phyloP scores from a whole-genome alignment of 2,797 vertebrate species.

The Hylomyscus alleni region DNA sequence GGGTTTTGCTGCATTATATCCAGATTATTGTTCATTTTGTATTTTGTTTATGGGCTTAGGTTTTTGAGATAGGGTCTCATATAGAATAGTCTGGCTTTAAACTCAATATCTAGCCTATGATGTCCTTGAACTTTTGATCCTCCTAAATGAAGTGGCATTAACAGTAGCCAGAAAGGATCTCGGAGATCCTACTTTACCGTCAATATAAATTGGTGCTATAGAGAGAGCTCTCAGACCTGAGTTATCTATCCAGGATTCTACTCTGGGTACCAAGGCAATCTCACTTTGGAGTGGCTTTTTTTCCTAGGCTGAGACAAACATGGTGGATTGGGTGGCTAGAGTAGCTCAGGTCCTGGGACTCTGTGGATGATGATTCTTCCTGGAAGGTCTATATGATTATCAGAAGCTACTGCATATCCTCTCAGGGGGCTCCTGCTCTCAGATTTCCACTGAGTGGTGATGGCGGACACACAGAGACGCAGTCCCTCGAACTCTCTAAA shows the following conservation, averaged over 20 bases:
- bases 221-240: not conserved
- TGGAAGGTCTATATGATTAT: not conserved
- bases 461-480: not conserved
- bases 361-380: not conserved
- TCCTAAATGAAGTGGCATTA: not conserved
- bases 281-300: not conserved
- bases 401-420: not conserved
- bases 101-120: not conserved
- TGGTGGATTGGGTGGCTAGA: not conserved
- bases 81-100: not conserved
- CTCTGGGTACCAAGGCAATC: not conserved
- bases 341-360: not conserved
- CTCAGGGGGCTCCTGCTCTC: not conserved
- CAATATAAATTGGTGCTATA: not conserved
- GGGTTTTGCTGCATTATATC: not conserved
- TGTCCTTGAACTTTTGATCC: not conserved
- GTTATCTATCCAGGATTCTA: not conserved
- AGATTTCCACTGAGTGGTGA: not conserved
- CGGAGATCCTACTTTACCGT: not conserved
- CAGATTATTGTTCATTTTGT: constrained; percentile 16
- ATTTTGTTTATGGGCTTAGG: not conserved
- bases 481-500: not conserved
- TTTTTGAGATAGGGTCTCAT: not conserved
- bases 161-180: not conserved
- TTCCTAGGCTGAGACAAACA: not conserved